A percentile compares a stretch with the other conserved stretches of the same genome.
Evolutionary conservation across 2,797 vertebrate species (phyloP).

Genomic region (Myotis findleyi): DNA sequence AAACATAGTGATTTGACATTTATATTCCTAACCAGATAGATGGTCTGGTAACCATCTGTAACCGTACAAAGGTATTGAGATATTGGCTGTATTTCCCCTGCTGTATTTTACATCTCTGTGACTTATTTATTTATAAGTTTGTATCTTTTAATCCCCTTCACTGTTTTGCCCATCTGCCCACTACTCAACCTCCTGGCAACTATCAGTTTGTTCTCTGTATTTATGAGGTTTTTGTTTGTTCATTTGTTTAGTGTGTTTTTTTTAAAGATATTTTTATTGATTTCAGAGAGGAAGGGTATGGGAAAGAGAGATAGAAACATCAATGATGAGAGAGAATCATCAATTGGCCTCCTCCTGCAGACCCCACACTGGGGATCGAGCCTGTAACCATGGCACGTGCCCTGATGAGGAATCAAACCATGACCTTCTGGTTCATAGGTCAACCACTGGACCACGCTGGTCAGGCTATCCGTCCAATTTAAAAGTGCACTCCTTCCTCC

Average conservation of each 20-base stretch:
- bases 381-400: no score
- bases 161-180: neutral
- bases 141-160: neutral
- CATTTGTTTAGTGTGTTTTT: neutral
- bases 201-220: neutral
- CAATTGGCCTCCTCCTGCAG: no score
- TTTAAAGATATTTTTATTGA: no score
- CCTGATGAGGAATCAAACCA: no score
- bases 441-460: no score
- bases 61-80: neutral
- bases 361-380: no score
- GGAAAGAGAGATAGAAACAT: no score
- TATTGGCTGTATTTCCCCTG: neutral
- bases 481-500: neutral
- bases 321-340: no score
- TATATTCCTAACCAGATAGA: neutral
- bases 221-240: neutral
- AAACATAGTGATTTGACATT: neutral
- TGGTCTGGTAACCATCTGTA: neutral
- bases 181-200: neutral
- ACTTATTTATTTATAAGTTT: neutral
- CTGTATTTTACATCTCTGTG: neutral
- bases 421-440: no score
- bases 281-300: no score
- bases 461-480: neutral